Evolutionary conservation across 2,888 invertebrate species (phyloP).

Genomic region (Myathropa florea): DNA sequence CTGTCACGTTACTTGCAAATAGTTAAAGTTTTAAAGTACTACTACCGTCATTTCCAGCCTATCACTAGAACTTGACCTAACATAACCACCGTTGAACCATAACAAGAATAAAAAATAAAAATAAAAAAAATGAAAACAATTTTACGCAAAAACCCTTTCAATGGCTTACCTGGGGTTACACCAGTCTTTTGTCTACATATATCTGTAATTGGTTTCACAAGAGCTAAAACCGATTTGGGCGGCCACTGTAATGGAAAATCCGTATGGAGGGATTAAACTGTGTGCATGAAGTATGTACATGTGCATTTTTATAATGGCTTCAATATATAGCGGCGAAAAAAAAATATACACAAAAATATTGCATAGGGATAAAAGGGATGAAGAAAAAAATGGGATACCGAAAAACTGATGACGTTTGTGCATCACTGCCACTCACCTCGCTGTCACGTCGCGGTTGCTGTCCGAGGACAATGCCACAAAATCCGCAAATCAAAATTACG

Average conservation of each 20-base stretch:
- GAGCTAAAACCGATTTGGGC: slow-evolving; percentile 48
- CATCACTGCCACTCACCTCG: slow-evolving; percentile 60
- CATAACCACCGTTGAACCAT: too few relatives aligned
- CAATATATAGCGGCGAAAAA: neutral
- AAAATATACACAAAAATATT: neutral
- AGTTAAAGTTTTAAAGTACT: too few relatives aligned
- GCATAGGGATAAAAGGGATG: slow-evolving; percentile 10
- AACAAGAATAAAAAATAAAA: neutral
- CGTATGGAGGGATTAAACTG: slow-evolving; percentile 19
- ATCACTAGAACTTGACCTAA: too few relatives aligned
- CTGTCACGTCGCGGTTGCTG: slow-evolving; percentile 64
- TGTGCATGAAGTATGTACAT: neutral
- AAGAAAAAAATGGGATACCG: neutral
- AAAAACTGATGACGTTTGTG: slow-evolving; percentile 18
- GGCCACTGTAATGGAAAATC: slow-evolving; percentile 62
- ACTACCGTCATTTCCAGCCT: too few relatives aligned
- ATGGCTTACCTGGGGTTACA: slow-evolving; percentile 46
- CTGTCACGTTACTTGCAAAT: too few relatives aligned
- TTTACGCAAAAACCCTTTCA: neutral
- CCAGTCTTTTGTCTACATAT: slow-evolving; percentile 49
- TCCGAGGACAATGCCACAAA: slow-evolving; percentile 56
- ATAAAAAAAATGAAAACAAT: too few relatives aligned
- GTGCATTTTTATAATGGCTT: neutral
- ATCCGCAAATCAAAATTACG: slow-evolving; percentile 60
- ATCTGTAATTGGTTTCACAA: slow-evolving; percentile 49